Conservation (phyloP, 2,113 vertebrate species). For the Rhodinocichla rosea region DNA sequence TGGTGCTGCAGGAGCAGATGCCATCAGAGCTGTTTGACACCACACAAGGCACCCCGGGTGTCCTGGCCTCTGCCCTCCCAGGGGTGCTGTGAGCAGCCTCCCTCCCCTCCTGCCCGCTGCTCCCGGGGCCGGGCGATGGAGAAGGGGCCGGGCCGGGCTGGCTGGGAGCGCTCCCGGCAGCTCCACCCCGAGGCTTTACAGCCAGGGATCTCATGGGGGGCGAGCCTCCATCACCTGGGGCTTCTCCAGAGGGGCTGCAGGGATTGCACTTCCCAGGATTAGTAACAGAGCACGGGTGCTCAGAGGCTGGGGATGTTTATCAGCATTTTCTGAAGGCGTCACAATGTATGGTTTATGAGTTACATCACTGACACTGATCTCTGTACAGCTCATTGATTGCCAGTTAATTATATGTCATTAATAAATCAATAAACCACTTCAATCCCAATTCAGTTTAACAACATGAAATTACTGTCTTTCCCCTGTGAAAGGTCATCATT, state of each 20-base stretch:
- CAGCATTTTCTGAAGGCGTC: background rate
- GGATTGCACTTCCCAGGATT: too few species aligned
- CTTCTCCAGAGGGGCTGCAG: rapidly evolving
- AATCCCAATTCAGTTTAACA: background rate
- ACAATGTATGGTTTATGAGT: rapidly evolving
- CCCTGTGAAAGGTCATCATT: background rate
- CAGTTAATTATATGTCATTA: background rate
- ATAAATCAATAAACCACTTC: background rate
- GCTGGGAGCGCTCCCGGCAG: rapidly evolving
- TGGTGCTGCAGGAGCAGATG: rapidly evolving
- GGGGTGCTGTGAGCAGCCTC: rapidly evolving
- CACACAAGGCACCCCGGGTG: rapidly evolving
- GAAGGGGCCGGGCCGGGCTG: rapidly evolving
- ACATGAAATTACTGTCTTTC: background rate
- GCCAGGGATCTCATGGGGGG: rapidly evolving
- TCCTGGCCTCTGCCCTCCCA: too few species aligned
- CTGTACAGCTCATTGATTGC: background rate
- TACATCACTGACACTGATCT: background rate
- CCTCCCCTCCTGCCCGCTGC: background rate
- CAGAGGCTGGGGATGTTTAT: background rate
- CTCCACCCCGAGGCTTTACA: background rate
- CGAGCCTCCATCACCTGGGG: rapidly evolving
- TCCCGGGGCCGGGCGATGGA: rapidly evolving
- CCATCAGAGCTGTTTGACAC: rapidly evolving
- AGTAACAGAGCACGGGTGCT: background rate